phyloP scores from a whole-genome alignment of 2,797 vertebrate species.

The Hydrolagus colliei region DNA sequence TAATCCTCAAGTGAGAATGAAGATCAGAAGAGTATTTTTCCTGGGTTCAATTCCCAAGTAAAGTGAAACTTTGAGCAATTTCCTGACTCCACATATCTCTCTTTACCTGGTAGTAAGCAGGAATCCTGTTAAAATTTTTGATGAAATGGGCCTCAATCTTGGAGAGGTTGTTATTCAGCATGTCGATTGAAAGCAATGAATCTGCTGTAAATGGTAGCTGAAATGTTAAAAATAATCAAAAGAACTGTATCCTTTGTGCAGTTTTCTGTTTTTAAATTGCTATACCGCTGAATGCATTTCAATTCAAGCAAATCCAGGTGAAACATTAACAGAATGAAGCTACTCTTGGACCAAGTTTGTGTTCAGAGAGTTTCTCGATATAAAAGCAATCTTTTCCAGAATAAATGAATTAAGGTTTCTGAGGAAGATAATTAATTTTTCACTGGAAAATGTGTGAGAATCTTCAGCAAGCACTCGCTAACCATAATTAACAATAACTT shows the following conservation, averaged over 20 bases:
- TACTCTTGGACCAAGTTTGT: neutral
- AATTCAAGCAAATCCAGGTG: neutral
- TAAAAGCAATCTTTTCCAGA: neutral
- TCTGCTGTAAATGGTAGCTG: neutral
- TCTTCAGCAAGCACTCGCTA: neutral
- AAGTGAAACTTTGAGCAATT: neutral
- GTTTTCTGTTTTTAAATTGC: neutral
- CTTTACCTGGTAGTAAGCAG: too few species aligned
- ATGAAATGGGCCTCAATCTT: neutral
- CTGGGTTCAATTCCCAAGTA: neutral
- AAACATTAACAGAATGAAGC: neutral
- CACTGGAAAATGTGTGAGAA: neutral
- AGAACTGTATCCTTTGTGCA: neutral
- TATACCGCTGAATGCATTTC: neutral
- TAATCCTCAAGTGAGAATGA: neutral
- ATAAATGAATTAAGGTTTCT: slow-evolving; percentile 9
- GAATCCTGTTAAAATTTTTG: neutral
- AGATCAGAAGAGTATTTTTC: neutral
- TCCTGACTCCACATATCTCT: too few species aligned
- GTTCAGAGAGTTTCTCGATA: neutral
- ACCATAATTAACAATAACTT: too few species aligned
- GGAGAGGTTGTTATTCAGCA: neutral
- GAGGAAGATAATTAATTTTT: neutral
- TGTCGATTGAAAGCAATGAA: neutral
- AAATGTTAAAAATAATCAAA: neutral